Conservation (phyloP, 2,888 invertebrate genomes). For the Pseudococcus jackbeardsleyi region DNA sequence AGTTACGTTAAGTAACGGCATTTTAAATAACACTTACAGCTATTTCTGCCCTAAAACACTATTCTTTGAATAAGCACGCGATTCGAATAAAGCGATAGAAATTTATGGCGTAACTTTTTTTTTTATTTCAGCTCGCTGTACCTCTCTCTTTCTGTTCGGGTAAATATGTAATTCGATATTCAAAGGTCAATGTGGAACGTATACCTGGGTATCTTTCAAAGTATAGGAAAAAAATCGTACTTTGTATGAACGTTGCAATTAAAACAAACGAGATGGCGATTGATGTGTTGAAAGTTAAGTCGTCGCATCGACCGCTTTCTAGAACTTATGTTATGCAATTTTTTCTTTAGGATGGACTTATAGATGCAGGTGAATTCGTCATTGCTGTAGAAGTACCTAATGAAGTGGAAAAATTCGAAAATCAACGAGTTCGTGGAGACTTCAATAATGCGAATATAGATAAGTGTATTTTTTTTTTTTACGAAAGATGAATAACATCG, state of each 20-base stretch:
- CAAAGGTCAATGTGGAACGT: conserved; percentile 41
- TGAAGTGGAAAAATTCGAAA: background rate
- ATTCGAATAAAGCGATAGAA: conserved; percentile 51
- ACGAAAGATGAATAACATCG: background rate
- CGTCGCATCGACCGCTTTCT: conserved; percentile 17
- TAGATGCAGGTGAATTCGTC: background rate
- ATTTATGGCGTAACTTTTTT: conserved; percentile 40
- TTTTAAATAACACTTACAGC: conserved; percentile 52
- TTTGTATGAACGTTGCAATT: conserved; percentile 28
- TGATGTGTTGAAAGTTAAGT: conserved; percentile 32
- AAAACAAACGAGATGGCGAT: conserved; percentile 40
- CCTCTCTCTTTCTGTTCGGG: background rate
- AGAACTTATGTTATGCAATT: background rate
- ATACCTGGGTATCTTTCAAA: background rate
- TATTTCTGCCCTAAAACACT: conserved; percentile 41
- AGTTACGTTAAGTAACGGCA: conserved; percentile 46
- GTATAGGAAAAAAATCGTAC: conserved; percentile 19
- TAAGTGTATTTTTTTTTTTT: background rate
- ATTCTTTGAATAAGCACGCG: conserved; percentile 46
- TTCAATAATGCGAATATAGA: too few relatives aligned
- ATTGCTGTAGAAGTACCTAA: background rate
- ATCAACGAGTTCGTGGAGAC: too few relatives aligned
- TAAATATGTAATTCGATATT: conserved; percentile 43
- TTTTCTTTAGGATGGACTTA: background rate
- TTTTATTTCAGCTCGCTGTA: conserved; percentile 1